Evolutionary conservation across 1,140 invertebrate species (phyloP), one percentile per base, ranked within the genome.

Genomic region (Drosophila ogumai): DNA sequence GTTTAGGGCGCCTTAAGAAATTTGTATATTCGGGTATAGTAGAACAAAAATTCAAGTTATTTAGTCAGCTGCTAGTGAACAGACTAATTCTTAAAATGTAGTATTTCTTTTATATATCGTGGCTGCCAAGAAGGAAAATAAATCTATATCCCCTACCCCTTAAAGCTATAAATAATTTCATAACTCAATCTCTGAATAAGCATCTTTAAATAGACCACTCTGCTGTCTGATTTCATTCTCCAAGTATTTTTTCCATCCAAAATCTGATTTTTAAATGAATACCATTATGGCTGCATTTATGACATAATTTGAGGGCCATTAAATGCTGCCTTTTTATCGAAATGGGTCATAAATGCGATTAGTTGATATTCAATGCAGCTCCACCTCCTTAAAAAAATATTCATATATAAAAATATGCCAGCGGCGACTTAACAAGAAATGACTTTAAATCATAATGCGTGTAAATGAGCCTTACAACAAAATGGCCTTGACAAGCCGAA

Each of bases 381-480:
- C 32, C 61, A 3, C 19, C 25, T 34, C 58, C 17, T 12, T 36
- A 0, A 13, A 19, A 41, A 68, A 41, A 31, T 38, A 60, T 32
- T n/a, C 10, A 50, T 43, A 43, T 34, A 38, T 13, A 41, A 22
- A 47, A 15, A 47, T 9, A 28, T 28, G 19, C 41, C 36, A 59
- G 31, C 61, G 47, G 46, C 36, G 32, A 44, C 47, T 69, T 67
- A 31, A 87, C 82, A 79, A 75, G 61, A 75, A 72, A 79, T 75
- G 59, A 28, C 63, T 52, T 84, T 71, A 58, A 86, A 72, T 65
- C 75, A 75, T 75, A 82, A 86, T 69, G 77, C 81, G 68, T 75
- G 79, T 79, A 88, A 80, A 79, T 78, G 64, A 80, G 80, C 84
- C 76, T 88, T 82, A 84, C 65, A 79, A 68, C 74, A 79, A 85